phyloP scores from a whole-genome alignment of 1,140 invertebrate genomes.

The Bombus difficillimus region DNA sequence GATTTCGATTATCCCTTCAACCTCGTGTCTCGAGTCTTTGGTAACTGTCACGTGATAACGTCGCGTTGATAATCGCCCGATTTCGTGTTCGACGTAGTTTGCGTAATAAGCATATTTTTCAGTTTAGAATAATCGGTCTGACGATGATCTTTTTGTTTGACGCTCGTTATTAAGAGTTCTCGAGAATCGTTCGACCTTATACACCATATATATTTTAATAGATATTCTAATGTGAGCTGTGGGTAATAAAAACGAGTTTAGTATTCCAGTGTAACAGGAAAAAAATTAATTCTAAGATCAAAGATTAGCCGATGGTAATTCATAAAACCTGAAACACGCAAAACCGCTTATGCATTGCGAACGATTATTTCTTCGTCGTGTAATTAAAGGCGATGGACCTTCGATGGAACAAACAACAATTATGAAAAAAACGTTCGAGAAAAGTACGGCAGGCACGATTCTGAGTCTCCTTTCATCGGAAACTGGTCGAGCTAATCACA shows the following conservation, averaged over 20 bases:
- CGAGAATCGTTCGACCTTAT: neutral
- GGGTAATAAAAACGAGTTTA: neutral
- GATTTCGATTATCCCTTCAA: neutral
- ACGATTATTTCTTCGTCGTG: neutral
- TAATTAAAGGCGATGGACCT: neutral
- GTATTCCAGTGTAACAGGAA: neutral
- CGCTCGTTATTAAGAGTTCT: neutral
- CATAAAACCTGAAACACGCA: neutral
- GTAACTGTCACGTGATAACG: neutral
- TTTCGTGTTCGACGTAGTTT: neutral
- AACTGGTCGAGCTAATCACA: neutral
- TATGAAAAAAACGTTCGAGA: neutral
- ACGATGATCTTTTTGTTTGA: too few species aligned
- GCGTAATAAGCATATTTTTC: neutral
- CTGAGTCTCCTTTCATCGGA: neutral
- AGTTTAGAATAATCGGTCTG: neutral
- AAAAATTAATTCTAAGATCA: neutral
- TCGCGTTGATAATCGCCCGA: slow-evolving; percentile 12
- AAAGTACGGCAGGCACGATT: neutral
- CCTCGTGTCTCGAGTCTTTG: neutral
- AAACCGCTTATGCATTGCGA: neutral
- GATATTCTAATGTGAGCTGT: neutral
- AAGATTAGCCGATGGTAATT: neutral
- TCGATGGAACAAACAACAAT: neutral
- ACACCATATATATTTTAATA: neutral